A percentile compares a stretch with the other conserved stretches of the same genome.
Evolutionary conservation across 2,797 vertebrate genomes (phyloP).

Genomic region (Tiaroga cobitis): DNA sequence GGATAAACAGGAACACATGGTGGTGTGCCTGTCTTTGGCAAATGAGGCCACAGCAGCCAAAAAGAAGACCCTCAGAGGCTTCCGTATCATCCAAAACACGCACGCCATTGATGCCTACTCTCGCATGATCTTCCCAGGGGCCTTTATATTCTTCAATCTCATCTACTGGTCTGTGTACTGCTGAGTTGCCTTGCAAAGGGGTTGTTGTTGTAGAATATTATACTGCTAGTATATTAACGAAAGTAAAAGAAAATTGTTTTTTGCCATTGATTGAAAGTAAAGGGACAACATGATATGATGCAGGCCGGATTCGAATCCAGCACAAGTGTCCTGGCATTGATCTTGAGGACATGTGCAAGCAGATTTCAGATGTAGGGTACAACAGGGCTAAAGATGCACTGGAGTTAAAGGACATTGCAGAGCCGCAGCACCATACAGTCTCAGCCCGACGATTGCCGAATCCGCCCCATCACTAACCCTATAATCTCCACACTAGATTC

Average conservation of each 20-base stretch:
- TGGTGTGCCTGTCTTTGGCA: constrained; percentile 86
- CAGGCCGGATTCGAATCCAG: neutral
- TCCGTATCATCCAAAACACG: constrained; percentile 89
- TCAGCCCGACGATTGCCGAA: neutral
- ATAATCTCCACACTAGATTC: neutral
- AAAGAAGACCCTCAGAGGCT: constrained; percentile 80
- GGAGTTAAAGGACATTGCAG: too few relatives aligned
- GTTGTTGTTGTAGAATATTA: neutral
- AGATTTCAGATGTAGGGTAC: neutral
- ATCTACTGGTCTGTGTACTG: constrained; percentile 96
- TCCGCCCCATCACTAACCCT: too few relatives aligned
- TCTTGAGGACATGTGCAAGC: neutral
- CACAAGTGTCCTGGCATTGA: neutral
- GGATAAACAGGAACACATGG: constrained; percentile 87
- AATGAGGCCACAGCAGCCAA: constrained; percentile 80
- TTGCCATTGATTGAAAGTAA: neutral
- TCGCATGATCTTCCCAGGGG: constrained; percentile 91
- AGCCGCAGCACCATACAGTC: too few relatives aligned
- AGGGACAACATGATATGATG: neutral
- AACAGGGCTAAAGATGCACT: neutral
- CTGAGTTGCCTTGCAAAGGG: constrained; percentile 65
- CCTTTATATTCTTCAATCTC: constrained; percentile 94
- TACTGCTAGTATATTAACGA: neutral
- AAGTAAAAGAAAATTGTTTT: neutral
- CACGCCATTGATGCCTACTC: constrained; percentile 94